Conservation (phyloP, 2,888 invertebrate genomes). For the Drosophila siamana region DNA sequence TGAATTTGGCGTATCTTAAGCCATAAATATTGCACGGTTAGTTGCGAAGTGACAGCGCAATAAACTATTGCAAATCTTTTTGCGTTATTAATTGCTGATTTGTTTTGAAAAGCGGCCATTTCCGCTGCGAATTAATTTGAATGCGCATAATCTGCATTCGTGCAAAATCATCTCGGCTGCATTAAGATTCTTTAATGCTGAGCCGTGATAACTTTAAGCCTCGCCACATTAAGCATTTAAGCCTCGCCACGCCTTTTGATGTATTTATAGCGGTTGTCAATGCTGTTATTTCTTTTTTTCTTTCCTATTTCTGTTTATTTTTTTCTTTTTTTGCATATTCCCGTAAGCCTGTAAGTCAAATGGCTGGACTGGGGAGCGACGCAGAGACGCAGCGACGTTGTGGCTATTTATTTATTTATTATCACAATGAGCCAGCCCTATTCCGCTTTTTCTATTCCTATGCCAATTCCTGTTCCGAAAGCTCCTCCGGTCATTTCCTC, state of each 20-base stretch:
- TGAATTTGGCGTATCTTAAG: background rate
- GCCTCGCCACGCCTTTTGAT: constrained; percentile 60
- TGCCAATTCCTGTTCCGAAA: constrained; percentile 11
- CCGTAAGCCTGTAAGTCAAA: constrained; percentile 54
- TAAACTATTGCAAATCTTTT: background rate
- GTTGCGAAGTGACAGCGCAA: background rate
- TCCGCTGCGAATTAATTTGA: constrained; percentile 39
- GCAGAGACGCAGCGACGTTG: constrained; percentile 28
- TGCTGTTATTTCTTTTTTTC: constrained; percentile 10
- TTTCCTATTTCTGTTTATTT: background rate
- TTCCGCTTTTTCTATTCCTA: constrained; percentile 22
- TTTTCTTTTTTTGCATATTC: constrained; percentile 34
- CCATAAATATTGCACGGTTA: background rate
- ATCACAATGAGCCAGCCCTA: constrained; percentile 75
- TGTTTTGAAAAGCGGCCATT: constrained; percentile 36
- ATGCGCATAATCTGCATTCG: constrained; percentile 30
- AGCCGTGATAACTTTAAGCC: constrained; percentile 53
- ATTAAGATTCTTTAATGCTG: constrained; percentile 47
- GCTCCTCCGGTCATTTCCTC: constrained; percentile 52
- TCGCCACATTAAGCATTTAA: constrained; percentile 62
- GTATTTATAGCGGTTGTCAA: constrained; percentile 61
- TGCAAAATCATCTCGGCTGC: constrained; percentile 53
- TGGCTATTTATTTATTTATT: constrained; percentile 71
- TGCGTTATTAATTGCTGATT: constrained; percentile 23
- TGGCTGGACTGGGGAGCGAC: constrained; percentile 42